Percentiles rank a stretch among this genome's conserved stretches.
Evolutionary conservation across 2,888 invertebrate genomes (phyloP).

Genomic region (Drosophila silvestris): DNA sequence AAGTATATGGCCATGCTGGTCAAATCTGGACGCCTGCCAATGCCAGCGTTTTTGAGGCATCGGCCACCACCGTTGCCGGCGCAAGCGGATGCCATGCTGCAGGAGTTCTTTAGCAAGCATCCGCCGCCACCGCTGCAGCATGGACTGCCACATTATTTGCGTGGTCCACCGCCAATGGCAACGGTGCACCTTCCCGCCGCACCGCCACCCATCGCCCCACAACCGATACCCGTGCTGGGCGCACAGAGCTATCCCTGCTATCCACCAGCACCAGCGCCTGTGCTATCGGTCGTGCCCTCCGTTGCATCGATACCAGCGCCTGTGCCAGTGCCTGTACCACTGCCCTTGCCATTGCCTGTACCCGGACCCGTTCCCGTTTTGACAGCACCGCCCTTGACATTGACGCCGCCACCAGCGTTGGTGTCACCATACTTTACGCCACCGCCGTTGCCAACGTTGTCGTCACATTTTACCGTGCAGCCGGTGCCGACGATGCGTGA

Average conservation of each 20-base stretch:
- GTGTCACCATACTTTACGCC: slow-evolving; percentile 55
- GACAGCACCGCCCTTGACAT: slow-evolving; percentile 9
- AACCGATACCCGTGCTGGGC: slow-evolving; percentile 69
- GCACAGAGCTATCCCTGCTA: slow-evolving; percentile 63
- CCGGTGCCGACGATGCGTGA: slow-evolving; percentile 62
- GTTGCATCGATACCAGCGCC: slow-evolving; percentile 8
- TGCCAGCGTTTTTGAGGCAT: slow-evolving; percentile 48
- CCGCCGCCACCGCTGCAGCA: slow-evolving; percentile 51
- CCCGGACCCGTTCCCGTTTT: slow-evolving; percentile 21
- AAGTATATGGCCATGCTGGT: slow-evolving; percentile 73
- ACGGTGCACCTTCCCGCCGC: slow-evolving; percentile 10
- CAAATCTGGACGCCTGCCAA: slow-evolving; percentile 52
- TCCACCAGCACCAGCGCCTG: slow-evolving; percentile 18
- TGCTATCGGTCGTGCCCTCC: slow-evolving; percentile 25
- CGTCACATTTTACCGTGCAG: slow-evolving; percentile 56
- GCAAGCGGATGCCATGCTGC: slow-evolving; percentile 57
- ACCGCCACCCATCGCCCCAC: slow-evolving; percentile 25
- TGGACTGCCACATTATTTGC: slow-evolving; percentile 68
- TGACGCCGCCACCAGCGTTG: slow-evolving; percentile 39
- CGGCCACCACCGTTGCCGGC: slow-evolving; percentile 71
- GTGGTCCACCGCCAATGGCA: slow-evolving; percentile 77
- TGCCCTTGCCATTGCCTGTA: slow-evolving; percentile 24
- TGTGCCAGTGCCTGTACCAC: slow-evolving; percentile 41
- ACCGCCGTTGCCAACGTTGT: slow-evolving; percentile 59
- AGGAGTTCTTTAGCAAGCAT: slow-evolving; percentile 67